These are phyloP conservation scores for Proterorhinus semilunaris DNA, from an alignment of 2,113 vertebrate species.

Conservation along the genomic window DNA sequence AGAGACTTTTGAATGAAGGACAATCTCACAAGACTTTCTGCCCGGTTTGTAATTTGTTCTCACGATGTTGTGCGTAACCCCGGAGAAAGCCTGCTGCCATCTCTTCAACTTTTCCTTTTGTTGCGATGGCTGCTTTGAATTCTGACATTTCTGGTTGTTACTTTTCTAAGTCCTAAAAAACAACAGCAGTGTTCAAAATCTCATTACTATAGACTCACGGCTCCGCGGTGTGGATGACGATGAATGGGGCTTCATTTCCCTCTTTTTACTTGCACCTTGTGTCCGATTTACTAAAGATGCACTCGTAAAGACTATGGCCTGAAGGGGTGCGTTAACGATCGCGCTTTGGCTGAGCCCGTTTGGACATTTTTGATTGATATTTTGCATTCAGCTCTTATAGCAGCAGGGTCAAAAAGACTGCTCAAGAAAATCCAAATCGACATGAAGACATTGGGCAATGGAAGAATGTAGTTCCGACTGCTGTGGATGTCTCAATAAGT, in stretches of 20 bases:
- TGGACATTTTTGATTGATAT: slow-evolving; percentile 25
- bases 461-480: slow-evolving; percentile 70
- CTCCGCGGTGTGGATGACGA: slow-evolving; percentile 55
- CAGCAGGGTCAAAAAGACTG: slow-evolving; percentile 41
- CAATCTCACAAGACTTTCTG: slow-evolving; percentile 64
- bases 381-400: slow-evolving; percentile 44
- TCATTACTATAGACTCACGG: slow-evolving; percentile 39
- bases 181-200: slow-evolving; percentile 42
- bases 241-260: slow-evolving; percentile 28
- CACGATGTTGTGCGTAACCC: slow-evolving; percentile 43
- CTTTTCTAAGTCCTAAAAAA: slow-evolving; percentile 50
- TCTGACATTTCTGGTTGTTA: slow-evolving; percentile 57
- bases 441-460: slow-evolving; percentile 51
- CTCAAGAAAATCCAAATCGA: slow-evolving; percentile 57
- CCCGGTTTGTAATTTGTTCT: slow-evolving; percentile 50
- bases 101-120: slow-evolving; percentile 63
- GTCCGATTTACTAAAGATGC: slow-evolving; percentile 39
- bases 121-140: slow-evolving; percentile 71
- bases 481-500: slow-evolving; percentile 75
- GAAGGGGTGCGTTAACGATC: slow-evolving; percentile 23
- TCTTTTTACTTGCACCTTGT: slow-evolving; percentile 46
- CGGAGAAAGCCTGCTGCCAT: slow-evolving; percentile 45
- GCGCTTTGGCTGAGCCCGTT: slow-evolving; percentile 34
- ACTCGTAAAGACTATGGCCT: slow-evolving; percentile 29
- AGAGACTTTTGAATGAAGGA: slow-evolving; percentile 59